These are phyloP conservation scores for Microcebus jonahi DNA, from an alignment of 2,113 vertebrate species.

Conservation along the genomic window DNA sequence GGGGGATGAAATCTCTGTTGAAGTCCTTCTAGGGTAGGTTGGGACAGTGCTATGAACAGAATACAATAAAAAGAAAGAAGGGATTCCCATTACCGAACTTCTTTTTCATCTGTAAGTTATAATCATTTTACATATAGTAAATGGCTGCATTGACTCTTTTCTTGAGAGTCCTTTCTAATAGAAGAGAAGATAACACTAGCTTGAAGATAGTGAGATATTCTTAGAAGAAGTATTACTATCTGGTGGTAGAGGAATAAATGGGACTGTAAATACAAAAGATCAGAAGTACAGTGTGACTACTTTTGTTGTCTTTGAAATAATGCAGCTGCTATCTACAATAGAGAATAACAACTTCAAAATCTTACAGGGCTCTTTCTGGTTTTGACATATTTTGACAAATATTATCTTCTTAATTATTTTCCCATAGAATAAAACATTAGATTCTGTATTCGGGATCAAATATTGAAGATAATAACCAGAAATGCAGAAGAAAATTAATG, in stretches of 20 bases:
- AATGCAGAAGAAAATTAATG: conserved; percentile 42
- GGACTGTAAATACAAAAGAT: neutral
- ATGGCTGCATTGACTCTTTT: neutral
- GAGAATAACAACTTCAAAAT: neutral
- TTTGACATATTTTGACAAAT: conserved; percentile 46
- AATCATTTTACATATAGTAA: neutral
- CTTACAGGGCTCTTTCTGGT: neutral
- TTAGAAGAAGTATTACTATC: neutral
- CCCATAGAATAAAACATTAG: conserved; percentile 48
- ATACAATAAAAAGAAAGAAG: neutral
- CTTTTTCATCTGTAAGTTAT: neutral
- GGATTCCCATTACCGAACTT: neutral
- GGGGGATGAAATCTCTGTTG: neutral
- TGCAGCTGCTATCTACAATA: neutral
- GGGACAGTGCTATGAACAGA: neutral
- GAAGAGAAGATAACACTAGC: neutral
- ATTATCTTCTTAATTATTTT: conserved; percentile 32
- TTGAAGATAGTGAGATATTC: neutral
- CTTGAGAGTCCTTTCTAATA: neutral
- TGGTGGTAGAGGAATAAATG: neutral
- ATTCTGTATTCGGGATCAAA: neutral
- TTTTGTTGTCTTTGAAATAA: conserved; percentile 5
- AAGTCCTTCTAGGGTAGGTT: neutral
- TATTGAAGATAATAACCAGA: conserved; percentile 56
- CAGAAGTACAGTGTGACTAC: neutral